Conservation (phyloP, 2,113 vertebrate genomes). For the Neotragus moschatus region DNA sequence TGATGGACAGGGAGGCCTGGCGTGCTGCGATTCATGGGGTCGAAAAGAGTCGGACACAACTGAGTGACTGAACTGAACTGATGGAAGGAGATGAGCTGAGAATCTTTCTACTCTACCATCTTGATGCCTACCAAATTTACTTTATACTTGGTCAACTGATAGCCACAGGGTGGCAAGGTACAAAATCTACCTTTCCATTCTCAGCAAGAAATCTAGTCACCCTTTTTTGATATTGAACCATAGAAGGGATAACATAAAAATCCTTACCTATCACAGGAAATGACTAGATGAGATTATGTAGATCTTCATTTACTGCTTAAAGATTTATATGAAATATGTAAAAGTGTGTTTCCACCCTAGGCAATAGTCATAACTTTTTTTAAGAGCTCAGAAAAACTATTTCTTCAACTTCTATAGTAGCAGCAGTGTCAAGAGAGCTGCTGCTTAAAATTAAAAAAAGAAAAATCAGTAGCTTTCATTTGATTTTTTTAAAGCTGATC, state of each 20-base stretch:
- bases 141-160: neutral
- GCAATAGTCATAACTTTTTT: neutral
- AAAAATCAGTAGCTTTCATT: neutral
- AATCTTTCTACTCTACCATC: neutral
- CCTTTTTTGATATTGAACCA: neutral
- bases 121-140: neutral
- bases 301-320: neutral
- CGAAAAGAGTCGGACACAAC: too few relatives aligned
- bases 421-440: neutral
- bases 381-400: neutral
- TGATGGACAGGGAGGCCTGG: too few relatives aligned
- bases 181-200: neutral
- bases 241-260: neutral
- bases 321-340: neutral
- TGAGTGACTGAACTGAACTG: too few relatives aligned
- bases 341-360: neutral
- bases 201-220: neutral
- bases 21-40: accelerated
- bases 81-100: neutral
- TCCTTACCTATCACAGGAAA: neutral
- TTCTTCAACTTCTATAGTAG: neutral
- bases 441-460: neutral
- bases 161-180: neutral
- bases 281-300: neutral
- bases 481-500: slow-evolving; percentile 4